Evolutionary conservation across 2,888 invertebrate species (phyloP), one percentile per base, ranked within the genome.

Genomic region (Morpho helenor): DNA sequence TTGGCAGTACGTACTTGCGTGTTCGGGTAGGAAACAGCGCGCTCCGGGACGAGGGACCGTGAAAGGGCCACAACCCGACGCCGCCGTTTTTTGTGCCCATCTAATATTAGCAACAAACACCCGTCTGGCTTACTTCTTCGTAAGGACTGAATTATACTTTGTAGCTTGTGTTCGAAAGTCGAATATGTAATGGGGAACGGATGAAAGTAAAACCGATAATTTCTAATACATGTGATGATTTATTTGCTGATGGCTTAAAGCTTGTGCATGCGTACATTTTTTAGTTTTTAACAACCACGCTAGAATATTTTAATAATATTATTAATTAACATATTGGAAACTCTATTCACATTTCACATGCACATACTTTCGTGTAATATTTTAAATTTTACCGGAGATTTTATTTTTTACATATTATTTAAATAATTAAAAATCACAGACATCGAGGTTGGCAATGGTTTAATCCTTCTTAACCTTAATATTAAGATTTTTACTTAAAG

Each of bases 91-190:
- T 87, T 86, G 79, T 82, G 46, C 79, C 80, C 75, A 71, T 80
- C 80, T 79, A 82, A 82, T 82, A 83, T 86, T 85, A 85, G 84
- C 82, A 78, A 79, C 79, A 80, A 80, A 79, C 73, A 74, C 69
- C 65, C 73, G 81, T 77, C 78, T 78, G 79, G 75, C 70, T 74
- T 68, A 72, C 69, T 76, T 77, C 73, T 77, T 74, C 76, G 73
- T 78, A 77, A 71, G 66, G 63, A 61, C 55, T 64, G 59, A 66
- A 64, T 57, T 65, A 58, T 46, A 62, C 65, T 63, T 59, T 63
- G 62, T 62, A 55, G 46, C 60, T 48, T 56, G 42, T 51, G 48
- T 53, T 47, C 52, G 52, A 61, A 56, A 52, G 62, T 59, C 49
- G 55, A 61, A 57, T 62, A 52, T 62, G 50, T 55, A 44, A 41